Evolutionary conservation across 2,113 vertebrate genomes (phyloP), one percentile per base, ranked within the genome.

Genomic region (Hassar affinis): DNA sequence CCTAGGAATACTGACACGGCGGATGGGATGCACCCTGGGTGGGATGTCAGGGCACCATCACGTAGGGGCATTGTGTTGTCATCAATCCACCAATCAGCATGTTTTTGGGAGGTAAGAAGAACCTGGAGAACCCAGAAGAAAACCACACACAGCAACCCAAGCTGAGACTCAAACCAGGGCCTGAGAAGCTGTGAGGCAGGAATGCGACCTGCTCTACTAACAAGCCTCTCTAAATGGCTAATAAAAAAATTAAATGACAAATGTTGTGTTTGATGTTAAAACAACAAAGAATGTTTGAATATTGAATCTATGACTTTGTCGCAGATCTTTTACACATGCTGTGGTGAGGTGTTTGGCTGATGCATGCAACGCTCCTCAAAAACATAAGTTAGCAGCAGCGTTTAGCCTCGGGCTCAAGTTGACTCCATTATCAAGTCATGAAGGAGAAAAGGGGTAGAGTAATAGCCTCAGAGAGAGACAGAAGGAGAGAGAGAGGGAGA

Each of bases 381-480:
- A 33, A 52, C 11, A 56, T 22, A 45, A 25, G 8, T 11, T 18
- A n/a, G 12, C n/a, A 47, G 8, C 59, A 57, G 10, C 38, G 35
- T 52, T 68, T 49, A 17, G 25, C 57, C 64, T 33, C 59, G 33
- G 72, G 25, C 22, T n/a, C 35, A 1, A 25, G 18, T 76, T 64
- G 64, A 7, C 51, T 69, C 38, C 27, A 5, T 6, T 59, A 49
- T 49, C 54, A 64, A 51, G 12, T 10, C 35, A 33, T 9, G 59
- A 30, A 71, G 51, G 49, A 6, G 51, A 68, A 57, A 72, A n/a
- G 76, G 51, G 52, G 17, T 42, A 25, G 52, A 35, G 25, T 71
- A 47, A 54, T 76, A 47, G 66, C 82, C n/a, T n/a, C 57, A 61
- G 54, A 33, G 49, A 71, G 38, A 51, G 27, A n/a, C n/a, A n/a